These are phyloP conservation scores for Vombatus ursinus DNA, from an alignment of 2,113 vertebrate species.

Conservation along the genomic window DNA sequence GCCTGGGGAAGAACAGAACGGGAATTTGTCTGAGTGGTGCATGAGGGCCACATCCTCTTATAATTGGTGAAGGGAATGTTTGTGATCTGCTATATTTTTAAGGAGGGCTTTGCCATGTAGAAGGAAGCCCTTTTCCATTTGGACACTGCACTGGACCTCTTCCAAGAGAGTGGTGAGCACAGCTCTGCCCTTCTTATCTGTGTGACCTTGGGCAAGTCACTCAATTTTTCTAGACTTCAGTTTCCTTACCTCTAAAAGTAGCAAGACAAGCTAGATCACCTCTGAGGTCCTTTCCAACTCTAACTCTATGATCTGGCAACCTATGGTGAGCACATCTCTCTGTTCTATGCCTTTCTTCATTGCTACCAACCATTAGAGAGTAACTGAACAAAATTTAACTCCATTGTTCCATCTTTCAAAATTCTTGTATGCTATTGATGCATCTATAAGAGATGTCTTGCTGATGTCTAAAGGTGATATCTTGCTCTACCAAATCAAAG, in stretches of 20 bases:
- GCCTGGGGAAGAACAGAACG: neutral
- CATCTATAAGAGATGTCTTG: neutral
- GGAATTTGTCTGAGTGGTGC: neutral
- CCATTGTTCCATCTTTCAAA: neutral
- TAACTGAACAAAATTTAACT: neutral
- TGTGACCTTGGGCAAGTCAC: neutral
- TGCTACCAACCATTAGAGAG: neutral
- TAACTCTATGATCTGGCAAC: neutral
- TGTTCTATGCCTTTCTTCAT: neutral
- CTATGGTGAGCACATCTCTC: neutral
- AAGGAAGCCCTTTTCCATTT: neutral
- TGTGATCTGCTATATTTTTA: neutral
- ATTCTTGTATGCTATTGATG: neutral
- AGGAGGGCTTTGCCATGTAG: neutral
- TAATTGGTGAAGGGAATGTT: neutral
- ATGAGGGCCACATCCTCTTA: neutral
- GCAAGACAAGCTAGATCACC: neutral
- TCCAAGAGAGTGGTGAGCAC: neutral
- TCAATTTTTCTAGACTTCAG: neutral
- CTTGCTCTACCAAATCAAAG: neutral
- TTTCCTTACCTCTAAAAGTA: neutral
- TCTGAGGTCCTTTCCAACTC: neutral
- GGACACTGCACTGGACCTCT: neutral
- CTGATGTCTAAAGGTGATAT: neutral
- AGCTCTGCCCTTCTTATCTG: neutral